A percentile compares a stretch with the other conserved stretches of the same genome.
Evolutionary conservation across 2,113 vertebrate species (phyloP).

Genomic region (Ploceus nigricollis): DNA sequence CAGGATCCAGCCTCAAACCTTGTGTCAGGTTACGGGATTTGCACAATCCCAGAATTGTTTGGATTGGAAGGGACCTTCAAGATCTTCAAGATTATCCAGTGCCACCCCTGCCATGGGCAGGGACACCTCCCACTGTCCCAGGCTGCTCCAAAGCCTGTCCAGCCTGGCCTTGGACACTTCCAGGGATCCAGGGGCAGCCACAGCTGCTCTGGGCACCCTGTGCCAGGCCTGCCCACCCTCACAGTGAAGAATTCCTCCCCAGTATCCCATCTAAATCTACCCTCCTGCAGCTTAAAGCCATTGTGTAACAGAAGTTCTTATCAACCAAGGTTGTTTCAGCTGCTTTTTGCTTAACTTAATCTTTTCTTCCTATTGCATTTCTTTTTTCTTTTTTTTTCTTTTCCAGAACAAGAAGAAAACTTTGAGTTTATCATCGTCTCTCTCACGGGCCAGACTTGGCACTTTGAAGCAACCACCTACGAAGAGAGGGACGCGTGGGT

Average conservation of each 20-base stretch:
- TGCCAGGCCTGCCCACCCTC: neutral
- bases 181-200: neutral
- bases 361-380: neutral
- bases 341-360: neutral
- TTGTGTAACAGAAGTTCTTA: neutral
- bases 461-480: slow-evolving; percentile 93
- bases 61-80: neutral
- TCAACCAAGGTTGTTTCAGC: neutral
- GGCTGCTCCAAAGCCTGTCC: accelerated
- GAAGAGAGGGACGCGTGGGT: slow-evolving; percentile 97
- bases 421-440: slow-evolving; percentile 98
- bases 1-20: neutral
- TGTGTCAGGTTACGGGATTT: neutral
- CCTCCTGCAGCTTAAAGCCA: neutral
- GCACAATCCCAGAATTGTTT: neutral
- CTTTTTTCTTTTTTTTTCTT: neutral
- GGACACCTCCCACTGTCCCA: accelerated
- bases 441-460: slow-evolving; percentile 95
- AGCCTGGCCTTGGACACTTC: accelerated
- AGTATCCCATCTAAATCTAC: neutral
- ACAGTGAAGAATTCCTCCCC: accelerated
- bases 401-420: slow-evolving; percentile 95
- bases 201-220: neutral
- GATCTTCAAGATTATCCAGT: accelerated
- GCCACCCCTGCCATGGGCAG: accelerated